phyloP scores from a whole-genome alignment of 2,113 vertebrate species.

The Erinaceus europaeus region DNA sequence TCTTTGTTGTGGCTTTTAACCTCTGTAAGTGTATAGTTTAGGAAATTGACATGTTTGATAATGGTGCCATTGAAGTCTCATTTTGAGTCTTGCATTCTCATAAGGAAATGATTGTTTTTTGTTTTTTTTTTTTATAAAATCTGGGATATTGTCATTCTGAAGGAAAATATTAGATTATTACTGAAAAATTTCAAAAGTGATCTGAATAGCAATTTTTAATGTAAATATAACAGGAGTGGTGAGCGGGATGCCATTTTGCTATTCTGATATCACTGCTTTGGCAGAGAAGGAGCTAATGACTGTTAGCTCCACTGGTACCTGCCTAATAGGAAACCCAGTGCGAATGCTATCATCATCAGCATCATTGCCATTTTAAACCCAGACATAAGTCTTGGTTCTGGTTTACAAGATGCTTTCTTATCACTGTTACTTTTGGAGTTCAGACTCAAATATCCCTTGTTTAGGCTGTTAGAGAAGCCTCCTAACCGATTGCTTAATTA shows the following conservation, averaged over 20 bases:
- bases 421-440: not conserved
- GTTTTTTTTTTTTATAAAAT: not conserved
- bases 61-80: not conserved
- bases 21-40: not conserved
- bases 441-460: not conserved
- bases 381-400: not conserved
- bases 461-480: no score
- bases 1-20: conserved; percentile 4
- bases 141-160: no score
- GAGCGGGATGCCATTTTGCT: no score
- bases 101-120: no score
- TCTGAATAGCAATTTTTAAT: no score
- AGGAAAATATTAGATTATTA: conserved; percentile 21
- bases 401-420: not conserved
- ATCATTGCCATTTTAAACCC: not conserved
- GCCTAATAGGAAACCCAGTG: not conserved
- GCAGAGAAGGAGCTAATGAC: not conserved
- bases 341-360: not conserved
- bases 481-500: no score
- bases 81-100: not conserved
- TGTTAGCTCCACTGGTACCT: not conserved
- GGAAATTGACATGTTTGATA: not conserved
- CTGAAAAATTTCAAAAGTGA: no score
- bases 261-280: no score
- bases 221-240: no score